Conservation (phyloP, 2,797 vertebrate genomes). For the Pampus argenteus region DNA sequence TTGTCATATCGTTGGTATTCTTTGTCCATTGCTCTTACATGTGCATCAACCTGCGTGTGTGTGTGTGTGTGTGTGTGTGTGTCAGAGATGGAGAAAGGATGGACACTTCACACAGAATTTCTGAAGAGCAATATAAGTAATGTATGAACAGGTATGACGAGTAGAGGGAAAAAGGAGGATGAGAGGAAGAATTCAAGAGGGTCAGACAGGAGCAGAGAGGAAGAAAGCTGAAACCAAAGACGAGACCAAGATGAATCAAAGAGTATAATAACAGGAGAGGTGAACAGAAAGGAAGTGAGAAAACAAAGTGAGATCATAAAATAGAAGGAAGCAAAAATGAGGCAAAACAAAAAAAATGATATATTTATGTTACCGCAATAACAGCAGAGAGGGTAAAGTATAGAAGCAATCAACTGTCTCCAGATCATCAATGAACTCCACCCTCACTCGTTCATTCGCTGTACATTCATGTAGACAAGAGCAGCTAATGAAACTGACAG, state of each 20-base stretch:
- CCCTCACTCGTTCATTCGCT: neutral
- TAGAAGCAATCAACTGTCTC: slow-evolving; percentile 1
- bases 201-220: slow-evolving; percentile 1
- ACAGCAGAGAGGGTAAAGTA: neutral
- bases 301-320: no score
- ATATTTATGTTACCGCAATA: neutral
- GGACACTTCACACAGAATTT: slow-evolving; percentile 78
- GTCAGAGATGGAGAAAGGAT: neutral
- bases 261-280: neutral
- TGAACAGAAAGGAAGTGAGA: neutral
- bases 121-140: slow-evolving; percentile 73
- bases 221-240: slow-evolving; percentile 37
- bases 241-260: neutral
- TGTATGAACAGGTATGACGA: slow-evolving; percentile 72
- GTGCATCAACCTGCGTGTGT: slow-evolving; percentile 23
- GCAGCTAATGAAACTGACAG: slow-evolving; percentile 7
- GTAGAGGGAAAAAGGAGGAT: slow-evolving; percentile 7
- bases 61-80: slow-evolving; percentile 2
- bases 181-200: slow-evolving; percentile 29
- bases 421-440: neutral
- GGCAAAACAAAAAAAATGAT: neutral
- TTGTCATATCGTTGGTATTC: slow-evolving; percentile 55
- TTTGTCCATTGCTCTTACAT: slow-evolving; percentile 50
- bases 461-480: neutral
- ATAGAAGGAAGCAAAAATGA: neutral